Evolutionary conservation across 2,888 invertebrate species (phyloP), one percentile per base, ranked within the genome.

Genomic region (Diarsia mendica): DNA sequence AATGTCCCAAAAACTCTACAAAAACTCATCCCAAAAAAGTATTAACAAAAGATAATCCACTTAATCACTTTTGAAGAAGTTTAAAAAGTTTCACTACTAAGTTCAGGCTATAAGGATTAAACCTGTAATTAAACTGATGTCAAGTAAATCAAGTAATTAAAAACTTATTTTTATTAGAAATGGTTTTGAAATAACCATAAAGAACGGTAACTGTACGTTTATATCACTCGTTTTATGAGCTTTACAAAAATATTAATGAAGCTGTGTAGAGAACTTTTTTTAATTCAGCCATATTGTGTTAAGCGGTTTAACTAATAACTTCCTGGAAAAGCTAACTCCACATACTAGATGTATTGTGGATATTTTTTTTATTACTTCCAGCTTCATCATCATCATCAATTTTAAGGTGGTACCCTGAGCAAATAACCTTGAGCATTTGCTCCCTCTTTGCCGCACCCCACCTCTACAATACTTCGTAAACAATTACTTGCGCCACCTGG

Each of bases 101-200:
- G 63, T 55, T 53, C 46, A 60, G 63, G 15, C 63, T 61, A n/a
- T 28, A n/a, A 46, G 23, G 53, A 71, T 67, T 65, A 77, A 8
- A 67, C 58, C 44, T 58, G 48, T 53, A 66, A 83, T 72, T 78
- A 83, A 67, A 78, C 33, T 67, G 44, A 44, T 23, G 18, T 72
- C 23, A 55, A 68, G 49, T 79, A 65, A 79, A 78, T 71, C 64
- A 71, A 78, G 71, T 72, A 51, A 72, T 67, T 53, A 20, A 58
- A 83, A 80, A 60, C 63, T 51, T 64, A 1, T 58, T 69, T 61
- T 61, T 23, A 28, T 51, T 60, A 53, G 44, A 44, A n/a, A 64
- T 51, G 46, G 18, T 49, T 78, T 76, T 49, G 6, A 48, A 61
- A 53, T 66, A 51, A 39, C 11, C n/a, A n/a, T 53, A 53, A 48